Evolutionary conservation across 2,888 invertebrate species (phyloP), one percentile per base, ranked within the genome.

Genomic region (Listrodromus nycthemerus): DNA sequence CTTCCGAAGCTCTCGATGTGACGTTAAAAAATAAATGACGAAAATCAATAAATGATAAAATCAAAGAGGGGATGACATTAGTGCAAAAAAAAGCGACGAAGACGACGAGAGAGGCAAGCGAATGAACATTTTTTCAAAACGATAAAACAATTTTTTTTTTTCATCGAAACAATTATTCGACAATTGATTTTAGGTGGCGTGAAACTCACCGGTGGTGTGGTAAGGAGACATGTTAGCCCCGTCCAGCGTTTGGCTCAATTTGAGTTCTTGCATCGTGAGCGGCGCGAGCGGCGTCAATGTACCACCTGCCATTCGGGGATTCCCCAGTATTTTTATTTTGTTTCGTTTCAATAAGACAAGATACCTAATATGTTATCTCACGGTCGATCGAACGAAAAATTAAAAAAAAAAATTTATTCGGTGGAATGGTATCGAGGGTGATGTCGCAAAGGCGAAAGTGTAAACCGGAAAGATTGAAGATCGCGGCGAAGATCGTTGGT

Each of bases 181-280:
- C 37, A 16, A 45, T 48, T 69, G 21, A 13, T 63, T 78, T 70
- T 90, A 90, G 90, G 89, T 90, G 90, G 91, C 90, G 88, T 73
- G 45, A 30, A 89, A 93, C 94, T 95, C 95, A 96, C 96, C 96
- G 95, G 96, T 91, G 85, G 92, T 95, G 92, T 96, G 96, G 92
- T 96, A 96, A 86, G 96, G 96, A 89, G 96, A 95, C 92, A 96
- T 94, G 87, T 94, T 94, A 88, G 95, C 94, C 88, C 95, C 95
- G 88, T 96, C 96, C 94, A 96, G 94, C 87, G 96, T 94, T 90
- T 95, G 94, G 93, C 95, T 95, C 90, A 96, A 94, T 95, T 96
- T 96, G 94, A 96, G 95, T 93, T 96, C 96, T 94, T 96, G 96
- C 95, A 96, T 96, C 93, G 95, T 96, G 93, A 96, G 95, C 88